Evolutionary conservation across 2,797 vertebrate genomes (phyloP).

Genomic region (Oreonectes daqikongensis): DNA sequence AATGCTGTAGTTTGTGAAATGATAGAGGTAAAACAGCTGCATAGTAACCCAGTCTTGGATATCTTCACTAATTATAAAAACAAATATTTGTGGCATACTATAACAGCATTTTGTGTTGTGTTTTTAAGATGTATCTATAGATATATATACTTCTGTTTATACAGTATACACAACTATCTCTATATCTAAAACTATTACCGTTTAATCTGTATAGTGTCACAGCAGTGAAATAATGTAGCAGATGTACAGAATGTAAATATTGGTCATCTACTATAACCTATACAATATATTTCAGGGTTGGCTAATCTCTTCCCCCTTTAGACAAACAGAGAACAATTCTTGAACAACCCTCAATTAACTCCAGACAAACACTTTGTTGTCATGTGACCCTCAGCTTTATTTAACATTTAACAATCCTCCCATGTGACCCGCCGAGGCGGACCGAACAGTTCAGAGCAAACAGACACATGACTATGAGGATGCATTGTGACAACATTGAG

Average conservation of each 20-base stretch:
- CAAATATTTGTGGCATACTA: too few relatives aligned
- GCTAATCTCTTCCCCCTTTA: conserved; percentile 14
- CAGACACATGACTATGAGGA: conserved; percentile 34
- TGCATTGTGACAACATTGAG: conserved; percentile 37
- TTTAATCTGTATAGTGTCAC: conserved; percentile 34
- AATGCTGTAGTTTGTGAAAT: neutral
- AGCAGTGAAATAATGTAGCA: neutral
- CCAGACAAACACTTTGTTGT: conserved; percentile 34
- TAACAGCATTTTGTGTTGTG: too few relatives aligned
- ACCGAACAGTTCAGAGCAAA: conserved; percentile 33
- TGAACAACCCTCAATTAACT: conserved; percentile 61
- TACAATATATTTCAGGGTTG: conserved; percentile 21
- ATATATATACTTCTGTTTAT: too few relatives aligned
- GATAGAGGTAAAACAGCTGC: neutral
- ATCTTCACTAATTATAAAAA: neutral
- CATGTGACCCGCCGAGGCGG: conserved; percentile 12
- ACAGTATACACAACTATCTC: too few relatives aligned
- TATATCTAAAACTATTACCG: neutral
- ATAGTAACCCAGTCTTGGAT: neutral
- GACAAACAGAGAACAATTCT: conserved; percentile 63
- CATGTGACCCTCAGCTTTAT: conserved; percentile 39
- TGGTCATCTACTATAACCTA: conserved; percentile 5
- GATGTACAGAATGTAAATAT: neutral
- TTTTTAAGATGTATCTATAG: too few relatives aligned
- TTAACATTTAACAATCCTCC: conserved; percentile 31